These are phyloP conservation scores for Phyllostomus hastatus DNA, from an alignment of 2,113 vertebrate species.

Conservation along the genomic window DNA sequence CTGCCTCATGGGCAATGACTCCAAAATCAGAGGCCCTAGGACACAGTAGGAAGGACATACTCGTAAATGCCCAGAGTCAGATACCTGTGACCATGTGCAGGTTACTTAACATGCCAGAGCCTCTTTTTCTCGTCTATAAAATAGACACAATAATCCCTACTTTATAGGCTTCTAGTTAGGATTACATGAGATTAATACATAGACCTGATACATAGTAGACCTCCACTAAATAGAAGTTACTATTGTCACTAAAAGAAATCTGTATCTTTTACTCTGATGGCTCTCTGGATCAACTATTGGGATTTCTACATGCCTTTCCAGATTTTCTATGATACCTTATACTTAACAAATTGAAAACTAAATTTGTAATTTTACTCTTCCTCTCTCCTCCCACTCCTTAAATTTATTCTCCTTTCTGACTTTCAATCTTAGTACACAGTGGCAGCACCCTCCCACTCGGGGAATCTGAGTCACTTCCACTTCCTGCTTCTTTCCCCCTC, in stretches of 20 bases:
- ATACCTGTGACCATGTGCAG: background rate
- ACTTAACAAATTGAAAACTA: background rate
- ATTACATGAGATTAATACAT: background rate
- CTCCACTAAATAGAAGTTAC: background rate
- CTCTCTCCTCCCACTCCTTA: background rate
- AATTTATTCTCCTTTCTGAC: background rate
- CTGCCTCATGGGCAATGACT: background rate
- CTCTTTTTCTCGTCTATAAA: background rate
- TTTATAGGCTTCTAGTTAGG: background rate
- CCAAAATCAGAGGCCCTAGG: background rate
- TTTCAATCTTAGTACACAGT: background rate
- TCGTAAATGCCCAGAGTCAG: background rate
- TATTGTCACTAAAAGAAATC: background rate
- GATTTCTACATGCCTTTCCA: background rate
- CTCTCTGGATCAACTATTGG: background rate
- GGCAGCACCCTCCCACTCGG: background rate
- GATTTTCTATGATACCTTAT: background rate
- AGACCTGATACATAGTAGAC: background rate
- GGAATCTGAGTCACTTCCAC: background rate
- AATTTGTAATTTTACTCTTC: background rate
- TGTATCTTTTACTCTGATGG: background rate
- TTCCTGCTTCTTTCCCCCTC: background rate
- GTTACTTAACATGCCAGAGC: background rate
- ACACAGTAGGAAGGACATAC: background rate
- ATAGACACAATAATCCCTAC: too few species aligned